phyloP scores from a whole-genome alignment of 2,888 invertebrate species.

The Limnephilus marmoratus region DNA sequence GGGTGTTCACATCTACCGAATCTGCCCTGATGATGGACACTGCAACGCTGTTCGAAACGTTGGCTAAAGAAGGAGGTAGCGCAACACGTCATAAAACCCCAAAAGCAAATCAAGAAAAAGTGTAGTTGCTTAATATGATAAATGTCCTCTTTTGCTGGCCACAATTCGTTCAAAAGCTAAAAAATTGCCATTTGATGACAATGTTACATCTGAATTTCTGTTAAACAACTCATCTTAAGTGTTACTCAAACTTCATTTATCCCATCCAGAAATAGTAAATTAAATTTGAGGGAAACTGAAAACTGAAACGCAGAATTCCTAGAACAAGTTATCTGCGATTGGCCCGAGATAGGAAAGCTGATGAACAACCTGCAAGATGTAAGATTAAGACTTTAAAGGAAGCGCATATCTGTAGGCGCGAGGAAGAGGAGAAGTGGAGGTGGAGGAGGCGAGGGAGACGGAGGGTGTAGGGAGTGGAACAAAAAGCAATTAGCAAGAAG shows the following conservation, averaged over 20 bases:
- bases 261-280: neutral
- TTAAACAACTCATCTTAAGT: neutral
- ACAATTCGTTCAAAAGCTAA: too few species aligned
- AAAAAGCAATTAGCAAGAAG: conserved; percentile 65
- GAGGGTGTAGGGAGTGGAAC: conserved; percentile 48
- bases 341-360: conserved; percentile 25
- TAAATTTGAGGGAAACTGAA: neutral
- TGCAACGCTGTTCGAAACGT: too few species aligned
- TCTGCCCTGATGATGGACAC: too few species aligned
- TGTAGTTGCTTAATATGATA: too few species aligned
- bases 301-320: neutral
- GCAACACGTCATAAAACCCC: too few species aligned
- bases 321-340: conserved; percentile 4
- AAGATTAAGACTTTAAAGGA: conserved; percentile 1
- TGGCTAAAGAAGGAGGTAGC: too few species aligned
- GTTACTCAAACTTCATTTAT: neutral
- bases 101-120: too few species aligned
- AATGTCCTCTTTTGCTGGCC: too few species aligned
- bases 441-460: neutral
- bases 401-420: conserved; percentile 17
- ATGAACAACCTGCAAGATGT: conserved; percentile 29
- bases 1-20: too few species aligned
- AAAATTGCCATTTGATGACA: too few species aligned
- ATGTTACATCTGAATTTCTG: too few species aligned
- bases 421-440: neutral